A percentile compares a stretch with the other conserved stretches of the same genome.
Evolutionary conservation across 2,797 vertebrate genomes (phyloP).

Genomic region (Schizothorax lantsangensis): DNA sequence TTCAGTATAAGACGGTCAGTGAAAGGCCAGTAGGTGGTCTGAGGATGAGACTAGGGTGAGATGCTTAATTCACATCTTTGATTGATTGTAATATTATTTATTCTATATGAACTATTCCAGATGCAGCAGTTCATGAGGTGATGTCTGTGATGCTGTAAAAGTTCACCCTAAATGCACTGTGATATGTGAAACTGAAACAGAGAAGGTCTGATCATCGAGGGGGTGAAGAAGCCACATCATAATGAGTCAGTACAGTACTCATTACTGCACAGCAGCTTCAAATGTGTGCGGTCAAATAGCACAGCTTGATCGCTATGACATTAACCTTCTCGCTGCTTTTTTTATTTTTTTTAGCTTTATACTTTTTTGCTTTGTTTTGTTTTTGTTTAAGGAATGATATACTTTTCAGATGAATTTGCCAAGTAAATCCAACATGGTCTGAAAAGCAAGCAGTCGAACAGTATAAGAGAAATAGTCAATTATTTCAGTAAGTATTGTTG

Average conservation of each 20-base stretch:
- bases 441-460: not conserved
- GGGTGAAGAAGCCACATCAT: conserved; percentile 34
- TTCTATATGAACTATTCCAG: not conserved
- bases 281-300: conserved; percentile 29
- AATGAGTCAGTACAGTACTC: conserved; percentile 55
- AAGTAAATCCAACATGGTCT: not conserved
- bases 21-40: not conserved
- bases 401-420: not conserved
- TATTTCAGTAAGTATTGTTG: not conserved
- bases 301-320: conserved; percentile 9
- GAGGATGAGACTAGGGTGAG: not conserved
- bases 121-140: not conserved
- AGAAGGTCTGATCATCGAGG: conserved; percentile 10
- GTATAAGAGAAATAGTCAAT: not conserved
- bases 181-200: conserved; percentile 51
- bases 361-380: not conserved
- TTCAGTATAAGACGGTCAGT: not conserved
- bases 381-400: not conserved
- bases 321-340: not conserved
- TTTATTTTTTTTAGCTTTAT: not conserved
- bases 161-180: conserved; percentile 47
- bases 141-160: not conserved
- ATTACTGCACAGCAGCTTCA: conserved; percentile 16
- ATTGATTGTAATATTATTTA: not conserved
- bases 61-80: not conserved